Evolutionary conservation across 2,888 invertebrate genomes (phyloP).

Genomic region (Diarsia dahlii): DNA sequence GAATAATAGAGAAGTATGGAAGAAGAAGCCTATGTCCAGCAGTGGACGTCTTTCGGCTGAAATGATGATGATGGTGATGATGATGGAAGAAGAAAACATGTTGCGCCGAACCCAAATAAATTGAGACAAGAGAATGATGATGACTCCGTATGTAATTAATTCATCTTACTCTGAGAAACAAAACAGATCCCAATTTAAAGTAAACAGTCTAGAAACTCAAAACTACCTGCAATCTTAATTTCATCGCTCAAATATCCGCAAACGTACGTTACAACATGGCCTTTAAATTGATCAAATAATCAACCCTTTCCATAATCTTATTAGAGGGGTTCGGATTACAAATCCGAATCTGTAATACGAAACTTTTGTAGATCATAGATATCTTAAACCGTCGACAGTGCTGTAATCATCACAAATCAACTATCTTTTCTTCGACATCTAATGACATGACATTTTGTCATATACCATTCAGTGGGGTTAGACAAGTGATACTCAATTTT

Average conservation of each 20-base stretch:
- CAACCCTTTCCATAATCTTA: slow-evolving; percentile 37
- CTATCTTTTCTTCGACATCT: no score
- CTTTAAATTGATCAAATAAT: slow-evolving; percentile 38
- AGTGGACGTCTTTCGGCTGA: no score
- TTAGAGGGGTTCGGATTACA: slow-evolving; percentile 14
- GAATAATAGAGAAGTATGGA: no score
- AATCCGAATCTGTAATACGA: neutral
- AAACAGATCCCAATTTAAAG: neutral
- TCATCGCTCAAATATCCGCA: neutral
- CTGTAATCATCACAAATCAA: no score
- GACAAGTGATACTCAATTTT: no score
- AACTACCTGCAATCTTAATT: slow-evolving; percentile 26
- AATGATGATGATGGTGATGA: no score
- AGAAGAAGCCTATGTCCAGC: no score
- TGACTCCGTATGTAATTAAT: neutral
- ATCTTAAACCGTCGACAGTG: neutral
- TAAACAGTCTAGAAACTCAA: neutral
- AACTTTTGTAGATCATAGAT: slow-evolving; percentile 9
- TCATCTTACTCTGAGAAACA: neutral
- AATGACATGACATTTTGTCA: no score
- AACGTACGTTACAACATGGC: neutral
- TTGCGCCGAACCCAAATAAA: no score
- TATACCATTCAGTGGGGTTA: no score
- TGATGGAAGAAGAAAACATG: no score
- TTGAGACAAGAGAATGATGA: no score